Evolutionary conservation across 2,113 vertebrate genomes (phyloP).

Genomic region (Cyprinodon brontotheroides): DNA sequence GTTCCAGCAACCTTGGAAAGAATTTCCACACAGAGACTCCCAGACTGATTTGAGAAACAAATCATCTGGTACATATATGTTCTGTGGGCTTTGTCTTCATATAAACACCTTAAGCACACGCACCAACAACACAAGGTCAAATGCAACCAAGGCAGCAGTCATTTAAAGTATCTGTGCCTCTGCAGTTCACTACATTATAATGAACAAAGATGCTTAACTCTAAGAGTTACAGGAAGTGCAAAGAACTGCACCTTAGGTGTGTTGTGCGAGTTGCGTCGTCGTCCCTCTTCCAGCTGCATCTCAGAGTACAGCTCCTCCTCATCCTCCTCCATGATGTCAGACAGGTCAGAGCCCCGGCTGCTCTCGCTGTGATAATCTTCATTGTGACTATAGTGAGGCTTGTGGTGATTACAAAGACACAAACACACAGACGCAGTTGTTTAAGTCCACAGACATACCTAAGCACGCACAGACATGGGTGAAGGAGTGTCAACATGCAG

Average conservation of each 20-base stretch:
- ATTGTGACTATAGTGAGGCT: conserved; percentile 91
- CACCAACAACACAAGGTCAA: conserved; percentile 50
- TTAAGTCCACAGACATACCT: conserved; percentile 65
- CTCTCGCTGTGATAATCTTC: conserved; percentile 96
- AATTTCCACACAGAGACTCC: not conserved
- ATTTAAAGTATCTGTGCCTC: conserved; percentile 69
- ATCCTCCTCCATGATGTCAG: conserved; percentile 98
- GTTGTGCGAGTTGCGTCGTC: conserved; percentile 87
- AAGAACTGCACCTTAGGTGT: conserved; percentile 88
- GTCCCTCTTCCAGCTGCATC: conserved; percentile 93
- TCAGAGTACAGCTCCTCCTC: conserved; percentile 97
- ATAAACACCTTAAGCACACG: conserved; percentile 51
- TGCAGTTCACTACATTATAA: conserved; percentile 51
- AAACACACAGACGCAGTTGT: conserved; percentile 71
- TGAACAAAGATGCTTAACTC: conserved; percentile 51
- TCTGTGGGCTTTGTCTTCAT: conserved; percentile 9
- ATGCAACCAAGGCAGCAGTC: conserved; percentile 66
- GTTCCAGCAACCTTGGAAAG: not conserved
- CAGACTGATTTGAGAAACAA: conserved; percentile 1
- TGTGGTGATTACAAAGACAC: conserved; percentile 61
- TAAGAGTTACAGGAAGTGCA: conserved; percentile 64
- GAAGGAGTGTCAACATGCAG: conserved; percentile 60
- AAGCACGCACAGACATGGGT: conserved; percentile 42
- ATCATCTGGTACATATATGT: not conserved
- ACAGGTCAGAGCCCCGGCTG: conserved; percentile 96